A percentile compares a stretch with the other conserved stretches of the same genome.
Conservation (phyloP, 2,888 invertebrate species). For the Trissonchulus sp. region DNA sequence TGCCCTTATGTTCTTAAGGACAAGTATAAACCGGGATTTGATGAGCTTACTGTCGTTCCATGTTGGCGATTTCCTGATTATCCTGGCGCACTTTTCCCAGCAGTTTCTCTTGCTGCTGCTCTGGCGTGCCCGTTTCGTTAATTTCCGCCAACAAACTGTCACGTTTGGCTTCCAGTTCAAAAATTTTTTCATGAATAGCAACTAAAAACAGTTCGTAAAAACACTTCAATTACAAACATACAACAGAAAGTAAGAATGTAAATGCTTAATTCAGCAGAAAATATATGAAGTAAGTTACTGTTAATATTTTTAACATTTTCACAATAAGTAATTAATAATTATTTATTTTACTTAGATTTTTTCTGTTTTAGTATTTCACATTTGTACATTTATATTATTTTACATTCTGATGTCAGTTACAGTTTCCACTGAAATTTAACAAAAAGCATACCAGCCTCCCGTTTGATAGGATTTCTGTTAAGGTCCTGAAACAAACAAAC, state of each 20-base stretch:
- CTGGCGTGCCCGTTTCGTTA: conserved; percentile 65
- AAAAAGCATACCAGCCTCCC: conserved; percentile 47
- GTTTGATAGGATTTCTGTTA: conserved; percentile 47
- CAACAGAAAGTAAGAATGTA: neutral
- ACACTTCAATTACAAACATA: conserved; percentile 15
- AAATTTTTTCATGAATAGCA: conserved; percentile 61
- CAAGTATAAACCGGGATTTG: too few relatives aligned
- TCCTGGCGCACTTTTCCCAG: conserved; percentile 68
- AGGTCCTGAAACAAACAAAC: conserved; percentile 38
- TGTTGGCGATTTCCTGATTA: conserved; percentile 70
- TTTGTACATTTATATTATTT: too few relatives aligned
- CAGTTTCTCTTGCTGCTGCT: conserved; percentile 69
- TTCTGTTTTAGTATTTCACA: too few relatives aligned
- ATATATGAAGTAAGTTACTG: neutral
- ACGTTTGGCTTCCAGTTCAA: conserved; percentile 62
- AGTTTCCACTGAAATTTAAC: too few relatives aligned
- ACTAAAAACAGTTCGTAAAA: conserved; percentile 51
- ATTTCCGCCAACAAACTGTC: conserved; percentile 66
- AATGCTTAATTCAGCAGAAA: conserved; percentile 2
- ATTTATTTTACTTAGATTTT: too few relatives aligned
- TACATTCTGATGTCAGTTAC: too few relatives aligned
- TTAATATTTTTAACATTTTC: too few relatives aligned
- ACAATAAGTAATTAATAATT: too few relatives aligned
- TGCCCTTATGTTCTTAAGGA: too few relatives aligned
- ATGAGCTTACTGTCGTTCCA: conserved; percentile 63